Percentiles rank a stretch among this genome's conserved stretches.
phyloP scores from a whole-genome alignment of 2,113 vertebrate genomes.

The Calyptommatus sinebrachiatus region DNA sequence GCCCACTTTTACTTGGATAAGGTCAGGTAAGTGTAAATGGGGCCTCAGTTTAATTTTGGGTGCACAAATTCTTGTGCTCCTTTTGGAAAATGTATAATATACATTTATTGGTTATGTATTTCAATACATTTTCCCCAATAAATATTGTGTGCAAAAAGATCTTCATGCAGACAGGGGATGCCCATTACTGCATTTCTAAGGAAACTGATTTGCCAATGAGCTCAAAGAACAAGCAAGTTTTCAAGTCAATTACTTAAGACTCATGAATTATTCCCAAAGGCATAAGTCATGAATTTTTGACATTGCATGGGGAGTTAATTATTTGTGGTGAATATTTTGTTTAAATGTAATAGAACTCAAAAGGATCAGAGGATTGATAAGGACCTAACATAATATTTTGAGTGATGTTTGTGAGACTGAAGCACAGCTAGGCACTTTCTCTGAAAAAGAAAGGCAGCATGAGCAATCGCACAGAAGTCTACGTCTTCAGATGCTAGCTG shows the following conservation, averaged over 20 bases:
- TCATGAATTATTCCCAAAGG: slow-evolving; percentile 16
- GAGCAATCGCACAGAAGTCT: no score
- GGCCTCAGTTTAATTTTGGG: neutral
- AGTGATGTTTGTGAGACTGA: neutral
- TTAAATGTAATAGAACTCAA: neutral
- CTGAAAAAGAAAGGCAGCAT: no score
- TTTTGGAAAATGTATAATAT: neutral
- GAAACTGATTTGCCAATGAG: neutral
- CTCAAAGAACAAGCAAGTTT: neutral
- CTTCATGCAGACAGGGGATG: neutral
- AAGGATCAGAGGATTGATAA: neutral
- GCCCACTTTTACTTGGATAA: no score
- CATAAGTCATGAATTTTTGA: neutral
- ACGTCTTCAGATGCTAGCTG: no score
- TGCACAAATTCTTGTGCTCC: neutral
- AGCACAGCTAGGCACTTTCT: neutral
- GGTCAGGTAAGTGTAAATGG: no score
- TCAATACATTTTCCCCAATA: neutral
- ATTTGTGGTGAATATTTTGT: neutral
- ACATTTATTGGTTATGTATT: neutral
- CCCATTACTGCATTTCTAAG: neutral
- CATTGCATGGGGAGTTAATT: slow-evolving; percentile 1
- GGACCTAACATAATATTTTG: neutral
- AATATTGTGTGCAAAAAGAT: neutral
- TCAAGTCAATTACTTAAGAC: neutral